These are phyloP conservation scores for Andrena cerasifolii DNA, from an alignment of 1,140 invertebrate species.

Conservation along the genomic window DNA sequence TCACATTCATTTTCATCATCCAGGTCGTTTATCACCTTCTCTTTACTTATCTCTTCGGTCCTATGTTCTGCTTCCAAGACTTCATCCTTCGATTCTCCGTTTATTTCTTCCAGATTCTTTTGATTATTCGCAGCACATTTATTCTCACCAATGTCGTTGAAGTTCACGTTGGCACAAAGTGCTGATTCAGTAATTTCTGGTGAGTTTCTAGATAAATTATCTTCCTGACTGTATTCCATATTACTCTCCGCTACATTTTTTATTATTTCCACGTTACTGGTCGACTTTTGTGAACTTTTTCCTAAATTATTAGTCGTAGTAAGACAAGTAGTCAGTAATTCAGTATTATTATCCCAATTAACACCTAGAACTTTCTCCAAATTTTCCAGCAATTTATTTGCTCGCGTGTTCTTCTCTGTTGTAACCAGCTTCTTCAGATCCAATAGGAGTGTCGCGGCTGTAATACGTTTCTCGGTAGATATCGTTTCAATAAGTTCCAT, in stretches of 20 bases:
- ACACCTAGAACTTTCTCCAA: constrained; percentile 74
- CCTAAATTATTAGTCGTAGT: constrained; percentile 57
- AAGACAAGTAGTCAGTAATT: constrained; percentile 71
- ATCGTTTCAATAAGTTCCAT: constrained; percentile 65
- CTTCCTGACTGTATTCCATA: constrained; percentile 36
- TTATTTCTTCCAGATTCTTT: constrained; percentile 25
- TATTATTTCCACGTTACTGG: constrained; percentile 11
- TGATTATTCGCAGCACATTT: constrained; percentile 29
- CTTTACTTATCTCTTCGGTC: neutral
- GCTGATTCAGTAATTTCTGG: constrained; percentile 9
- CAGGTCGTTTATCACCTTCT: constrained; percentile 1
- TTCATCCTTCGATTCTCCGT: neutral
- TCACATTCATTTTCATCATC: neutral
- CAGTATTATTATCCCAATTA: constrained; percentile 71
- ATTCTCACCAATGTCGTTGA: constrained; percentile 1
- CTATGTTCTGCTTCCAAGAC: neutral
- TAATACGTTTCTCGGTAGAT: constrained; percentile 61
- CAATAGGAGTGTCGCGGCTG: constrained; percentile 66
- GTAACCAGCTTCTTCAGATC: constrained; percentile 76
- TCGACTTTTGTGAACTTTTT: constrained; percentile 36
- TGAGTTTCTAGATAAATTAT: constrained; percentile 12
- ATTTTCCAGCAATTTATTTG: constrained; percentile 73
- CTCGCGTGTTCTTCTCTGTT: constrained; percentile 70
- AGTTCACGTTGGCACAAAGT: neutral
- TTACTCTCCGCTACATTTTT: constrained; percentile 45